Evolutionary conservation across 2,888 invertebrate genomes (phyloP).

Genomic region (Hypercompe scribonia): DNA sequence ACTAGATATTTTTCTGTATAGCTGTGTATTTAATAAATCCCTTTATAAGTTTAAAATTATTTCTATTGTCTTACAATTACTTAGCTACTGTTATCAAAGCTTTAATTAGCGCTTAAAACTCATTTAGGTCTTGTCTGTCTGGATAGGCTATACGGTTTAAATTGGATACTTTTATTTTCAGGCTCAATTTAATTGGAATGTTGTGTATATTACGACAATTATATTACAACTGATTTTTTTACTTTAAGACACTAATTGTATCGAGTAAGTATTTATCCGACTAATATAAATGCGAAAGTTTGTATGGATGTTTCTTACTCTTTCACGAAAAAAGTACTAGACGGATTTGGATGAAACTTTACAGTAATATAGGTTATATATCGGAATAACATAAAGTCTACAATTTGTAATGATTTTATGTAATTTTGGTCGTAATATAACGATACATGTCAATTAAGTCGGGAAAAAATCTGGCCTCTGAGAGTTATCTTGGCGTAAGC

Average conservation of each 20-base stretch:
- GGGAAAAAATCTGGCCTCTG: too few relatives aligned
- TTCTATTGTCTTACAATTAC: slow-evolving; percentile 43
- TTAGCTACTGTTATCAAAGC: slow-evolving; percentile 46
- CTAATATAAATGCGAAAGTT: too few relatives aligned
- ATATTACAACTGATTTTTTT: neutral
- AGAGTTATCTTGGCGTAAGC: too few relatives aligned
- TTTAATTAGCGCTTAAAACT: slow-evolving; percentile 13
- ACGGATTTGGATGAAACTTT: too few relatives aligned
- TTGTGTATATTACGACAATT: neutral
- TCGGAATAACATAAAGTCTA: too few relatives aligned
- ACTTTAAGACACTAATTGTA: neutral
- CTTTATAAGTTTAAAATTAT: slow-evolving; percentile 45
- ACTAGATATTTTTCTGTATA: slow-evolving; percentile 46
- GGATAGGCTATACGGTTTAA: neutral
- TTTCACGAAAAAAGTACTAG: too few relatives aligned
- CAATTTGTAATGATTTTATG: too few relatives aligned
- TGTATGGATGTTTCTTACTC: too few relatives aligned
- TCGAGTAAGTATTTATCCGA: neutral
- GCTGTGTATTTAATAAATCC: neutral
- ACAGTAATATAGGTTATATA: too few relatives aligned
- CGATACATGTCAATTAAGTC: too few relatives aligned
- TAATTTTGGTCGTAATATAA: too few relatives aligned
- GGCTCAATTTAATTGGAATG: neutral
- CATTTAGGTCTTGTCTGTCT: neutral
- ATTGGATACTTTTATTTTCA: slow-evolving; percentile 4